Evolutionary conservation across 2,113 vertebrate species (phyloP).

Genomic region (Tyrannus savana): DNA sequence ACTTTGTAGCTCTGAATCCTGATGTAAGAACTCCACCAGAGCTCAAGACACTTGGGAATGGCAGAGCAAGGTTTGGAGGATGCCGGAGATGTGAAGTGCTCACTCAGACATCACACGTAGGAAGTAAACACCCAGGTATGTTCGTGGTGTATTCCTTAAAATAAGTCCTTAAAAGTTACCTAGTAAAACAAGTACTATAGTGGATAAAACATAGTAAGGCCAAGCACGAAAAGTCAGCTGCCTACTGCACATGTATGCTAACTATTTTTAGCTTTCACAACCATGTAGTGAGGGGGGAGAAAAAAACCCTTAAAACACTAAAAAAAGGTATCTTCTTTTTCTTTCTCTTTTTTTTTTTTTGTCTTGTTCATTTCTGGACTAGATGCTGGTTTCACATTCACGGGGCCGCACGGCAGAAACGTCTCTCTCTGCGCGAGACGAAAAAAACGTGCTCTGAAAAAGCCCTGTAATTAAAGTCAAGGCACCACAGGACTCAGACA

Average conservation of each 20-base stretch:
- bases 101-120: rapidly evolving
- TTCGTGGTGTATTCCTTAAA: neutral
- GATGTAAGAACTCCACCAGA: neutral
- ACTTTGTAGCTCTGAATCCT: neutral
- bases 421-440: neutral
- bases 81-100: neutral
- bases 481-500: neutral
- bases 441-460: conserved; percentile 25
- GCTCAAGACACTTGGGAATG: neutral
- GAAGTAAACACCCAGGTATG: neutral
- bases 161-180: neutral
- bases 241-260: neutral
- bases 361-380: conserved; percentile 2
- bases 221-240: neutral
- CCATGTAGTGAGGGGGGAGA: neutral
- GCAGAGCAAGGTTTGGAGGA: neutral
- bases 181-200: neutral
- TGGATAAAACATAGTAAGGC: neutral
- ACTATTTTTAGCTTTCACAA: neutral
- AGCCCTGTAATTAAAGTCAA: neutral
- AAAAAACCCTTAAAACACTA: neutral
- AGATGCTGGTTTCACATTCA: neutral
- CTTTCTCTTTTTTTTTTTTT: neutral
- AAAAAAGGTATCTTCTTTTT: conserved; percentile 7
- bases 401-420: neutral